These are phyloP conservation scores for Panthera tigris DNA, from an alignment of 2,113 vertebrate genomes.

Conservation along the genomic window DNA sequence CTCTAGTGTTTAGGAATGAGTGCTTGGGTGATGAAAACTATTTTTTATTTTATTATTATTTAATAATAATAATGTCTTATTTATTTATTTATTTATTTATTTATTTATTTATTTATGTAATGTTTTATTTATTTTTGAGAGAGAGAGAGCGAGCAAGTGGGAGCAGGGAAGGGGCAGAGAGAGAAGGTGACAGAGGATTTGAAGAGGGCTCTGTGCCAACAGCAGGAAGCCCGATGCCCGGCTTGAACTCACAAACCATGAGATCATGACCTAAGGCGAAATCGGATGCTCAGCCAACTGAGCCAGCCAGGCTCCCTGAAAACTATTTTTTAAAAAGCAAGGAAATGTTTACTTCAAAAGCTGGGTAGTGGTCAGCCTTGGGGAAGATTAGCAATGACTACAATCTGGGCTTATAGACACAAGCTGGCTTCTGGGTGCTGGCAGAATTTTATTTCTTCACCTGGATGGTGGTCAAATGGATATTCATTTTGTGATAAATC, in stretches of 20 bases:
- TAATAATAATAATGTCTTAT: too few species aligned
- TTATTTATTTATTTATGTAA: too few species aligned
- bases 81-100: too few species aligned
- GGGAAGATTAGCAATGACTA: neutral
- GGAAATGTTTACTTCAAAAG: neutral
- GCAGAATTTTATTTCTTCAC: neutral
- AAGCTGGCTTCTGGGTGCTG: accelerated
- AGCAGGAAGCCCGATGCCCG: too few species aligned
- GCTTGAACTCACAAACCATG: too few species aligned
- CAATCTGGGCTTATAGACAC: neutral
- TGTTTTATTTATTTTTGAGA: too few species aligned
- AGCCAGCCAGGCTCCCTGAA: neutral
- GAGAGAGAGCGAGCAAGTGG: too few species aligned
- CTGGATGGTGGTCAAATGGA: accelerated
- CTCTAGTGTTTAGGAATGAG: neutral
- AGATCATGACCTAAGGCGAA: too few species aligned
- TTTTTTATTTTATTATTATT: neutral
- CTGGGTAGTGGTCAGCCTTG: neutral
- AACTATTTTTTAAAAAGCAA: neutral
- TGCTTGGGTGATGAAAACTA: neutral
- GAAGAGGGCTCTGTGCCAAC: too few species aligned
- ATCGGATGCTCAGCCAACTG: too few species aligned
- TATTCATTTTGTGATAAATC: neutral
- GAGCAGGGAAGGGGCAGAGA: too few species aligned
- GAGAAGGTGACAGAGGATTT: too few species aligned